Conservation (phyloP, 1,140 invertebrate species). For the Paramacrobiotus metropolitanus region DNA sequence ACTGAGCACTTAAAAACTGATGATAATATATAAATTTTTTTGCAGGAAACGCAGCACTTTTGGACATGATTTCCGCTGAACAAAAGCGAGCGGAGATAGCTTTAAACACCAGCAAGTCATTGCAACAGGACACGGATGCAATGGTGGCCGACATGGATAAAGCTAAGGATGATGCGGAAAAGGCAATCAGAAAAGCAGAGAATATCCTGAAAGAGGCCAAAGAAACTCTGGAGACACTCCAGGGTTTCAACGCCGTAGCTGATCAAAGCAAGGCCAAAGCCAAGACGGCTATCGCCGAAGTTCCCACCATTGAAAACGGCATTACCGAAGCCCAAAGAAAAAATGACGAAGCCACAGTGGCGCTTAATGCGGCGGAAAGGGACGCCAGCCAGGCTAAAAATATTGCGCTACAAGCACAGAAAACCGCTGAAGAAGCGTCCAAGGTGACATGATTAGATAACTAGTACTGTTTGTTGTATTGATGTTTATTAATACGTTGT, state of each 20-base stretch:
- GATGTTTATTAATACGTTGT: conserved; percentile 13
- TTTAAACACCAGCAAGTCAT: background rate
- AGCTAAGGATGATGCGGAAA: conserved; percentile 13
- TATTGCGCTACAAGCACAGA: conserved; percentile 49
- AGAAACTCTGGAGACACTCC: conserved; percentile 52
- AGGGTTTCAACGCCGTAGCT: conserved; percentile 67
- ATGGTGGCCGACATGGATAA: conserved; percentile 2
- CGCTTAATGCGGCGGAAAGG: conserved; percentile 41
- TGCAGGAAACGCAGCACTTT: conserved; percentile 12
- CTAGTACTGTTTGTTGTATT: conserved; percentile 6
- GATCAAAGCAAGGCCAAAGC: conserved; percentile 47
- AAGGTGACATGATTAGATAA: conserved; percentile 27
- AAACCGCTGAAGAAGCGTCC: conserved; percentile 41
- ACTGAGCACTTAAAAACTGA: no score
- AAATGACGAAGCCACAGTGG: conserved; percentile 28
- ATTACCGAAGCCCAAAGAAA: conserved; percentile 38
- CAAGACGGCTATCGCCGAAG: conserved; percentile 35
- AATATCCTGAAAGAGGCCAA: conserved; percentile 56
- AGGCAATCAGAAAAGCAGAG: conserved; percentile 24
- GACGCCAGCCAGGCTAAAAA: conserved; percentile 48
- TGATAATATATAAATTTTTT: conserved; percentile 7
- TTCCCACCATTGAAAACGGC: conserved; percentile 33
- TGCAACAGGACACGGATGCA: conserved; percentile 1
- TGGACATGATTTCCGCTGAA: background rate
- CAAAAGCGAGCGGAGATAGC: no score